A percentile compares a stretch with the other conserved stretches of the same genome.
These are phyloP conservation scores for Cybosia mesomella DNA, from an alignment of 2,888 invertebrate species.

Conservation along the genomic window DNA sequence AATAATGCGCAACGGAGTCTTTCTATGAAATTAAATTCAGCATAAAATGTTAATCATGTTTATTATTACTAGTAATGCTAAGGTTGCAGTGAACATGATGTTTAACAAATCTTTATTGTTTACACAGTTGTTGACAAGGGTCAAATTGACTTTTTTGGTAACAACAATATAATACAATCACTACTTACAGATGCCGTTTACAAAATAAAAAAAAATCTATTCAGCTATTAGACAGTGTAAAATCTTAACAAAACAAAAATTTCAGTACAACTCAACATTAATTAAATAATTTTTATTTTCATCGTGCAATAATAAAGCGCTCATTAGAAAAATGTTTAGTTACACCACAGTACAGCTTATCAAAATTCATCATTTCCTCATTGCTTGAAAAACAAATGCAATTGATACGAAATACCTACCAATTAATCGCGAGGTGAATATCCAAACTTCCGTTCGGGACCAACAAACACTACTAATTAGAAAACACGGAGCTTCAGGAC, in stretches of 20 bases:
- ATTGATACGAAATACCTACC: conserved; percentile 53
- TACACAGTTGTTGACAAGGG: conserved; percentile 60
- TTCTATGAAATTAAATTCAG: conserved; percentile 51
- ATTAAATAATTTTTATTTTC: conserved; percentile 61
- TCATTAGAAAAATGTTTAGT: conserved; percentile 41
- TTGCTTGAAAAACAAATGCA: conserved; percentile 53
- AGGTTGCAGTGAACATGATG: conserved; percentile 78
- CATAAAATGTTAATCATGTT: conserved; percentile 76
- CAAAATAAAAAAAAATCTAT: conserved; percentile 56
- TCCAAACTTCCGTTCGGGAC: conserved; percentile 48
- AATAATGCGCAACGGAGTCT: background rate
- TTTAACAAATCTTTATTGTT: conserved; percentile 60
- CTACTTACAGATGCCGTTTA: conserved; percentile 60
- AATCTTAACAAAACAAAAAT: conserved; percentile 69
- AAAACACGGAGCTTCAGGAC: conserved; percentile 52
- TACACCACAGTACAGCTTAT: conserved; percentile 54
- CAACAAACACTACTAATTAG: conserved; percentile 52
- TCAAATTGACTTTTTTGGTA: conserved; percentile 80
- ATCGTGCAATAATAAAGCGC: conserved; percentile 56
- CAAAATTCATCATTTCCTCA: conserved; percentile 59
- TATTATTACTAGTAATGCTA: conserved; percentile 80
- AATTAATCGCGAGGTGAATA: conserved; percentile 63
- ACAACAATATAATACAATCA: conserved; percentile 65
- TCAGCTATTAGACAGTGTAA: conserved; percentile 52
- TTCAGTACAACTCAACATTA: conserved; percentile 63